Base-by-base conservation (phyloP, 2,888 invertebrate species). In the Meiosimyza decipiens region DNA sequence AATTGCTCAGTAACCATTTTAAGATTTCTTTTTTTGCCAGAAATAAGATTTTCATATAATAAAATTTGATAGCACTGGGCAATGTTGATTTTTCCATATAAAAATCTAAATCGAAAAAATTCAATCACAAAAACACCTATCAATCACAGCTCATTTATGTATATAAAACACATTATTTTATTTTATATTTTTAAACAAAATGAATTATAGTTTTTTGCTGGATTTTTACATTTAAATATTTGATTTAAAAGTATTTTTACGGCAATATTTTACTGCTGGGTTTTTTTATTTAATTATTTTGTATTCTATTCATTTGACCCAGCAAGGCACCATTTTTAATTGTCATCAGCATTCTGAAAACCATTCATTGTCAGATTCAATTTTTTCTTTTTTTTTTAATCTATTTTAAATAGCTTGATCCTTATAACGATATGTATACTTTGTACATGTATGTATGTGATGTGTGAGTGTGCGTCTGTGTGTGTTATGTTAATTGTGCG, bases 261-360 rank as follows among this genome's bases (percentile, higher is more conserved):
- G 68, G 15, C 28, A 54, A 70, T 22, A 13, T 22, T 40, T n/a
- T 40, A 47, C 70, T 70, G 62, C 54, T 70, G 62, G 33, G 52
- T 40, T 22, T 55, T n/a, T 22, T 49, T 51, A 22, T 11, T 49
- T 49, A 49, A 22, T 28, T 28, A 4, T 28, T 4, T 28, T 28
- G 2, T 22, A 22, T 28, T 28, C 4, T 12, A 47, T 18, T 52
- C 22, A 49, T 69, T n/a, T 1, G 11, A 60, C 62, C 54, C 54
- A 63, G 63, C 70, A 63, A 40, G 62, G 57, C 16, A 13, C 57
- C 12, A 11, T 60, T 28, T 68, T 68, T 13, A 50, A 50, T 28
- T 66, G 75, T 75, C 76, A 76, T 77, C 72, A 77, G 75, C 78
- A 78, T 77, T 79, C 77, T 76, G 80, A 84, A 84, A 85, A 81